Conservation (phyloP, 2,888 invertebrate genomes). For the Leptopilina drosophilae region DNA sequence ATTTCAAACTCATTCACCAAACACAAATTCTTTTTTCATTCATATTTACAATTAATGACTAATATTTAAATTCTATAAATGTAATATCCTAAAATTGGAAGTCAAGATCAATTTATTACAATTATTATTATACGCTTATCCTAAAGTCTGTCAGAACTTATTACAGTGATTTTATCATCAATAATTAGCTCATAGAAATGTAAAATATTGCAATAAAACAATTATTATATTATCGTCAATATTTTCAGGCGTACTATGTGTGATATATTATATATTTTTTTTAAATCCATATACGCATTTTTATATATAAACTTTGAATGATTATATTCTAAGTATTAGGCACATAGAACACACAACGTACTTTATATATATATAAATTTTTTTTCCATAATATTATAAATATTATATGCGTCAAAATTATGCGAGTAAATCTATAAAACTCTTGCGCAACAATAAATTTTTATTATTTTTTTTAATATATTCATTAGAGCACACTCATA, state of each 20-base stretch:
- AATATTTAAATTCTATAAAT: no score
- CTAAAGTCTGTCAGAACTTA: slow-evolving; percentile 10
- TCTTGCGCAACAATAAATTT: slow-evolving; percentile 48
- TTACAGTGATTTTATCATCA: slow-evolving; percentile 22
- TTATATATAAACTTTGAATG: slow-evolving; percentile 52
- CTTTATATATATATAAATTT: slow-evolving; percentile 54
- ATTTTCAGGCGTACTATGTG: slow-evolving; percentile 18
- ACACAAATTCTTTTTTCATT: neutral
- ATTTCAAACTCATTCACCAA: slow-evolving; percentile 1
- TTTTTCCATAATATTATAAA: neutral
- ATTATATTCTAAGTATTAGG: slow-evolving; percentile 67
- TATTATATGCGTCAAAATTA: slow-evolving; percentile 50
- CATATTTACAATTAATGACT: slow-evolving; percentile 3
- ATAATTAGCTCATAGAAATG: slow-evolving; percentile 4
- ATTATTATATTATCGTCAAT: slow-evolving; percentile 13
- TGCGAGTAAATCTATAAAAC: slow-evolving; percentile 52
- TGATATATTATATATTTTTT: slow-evolving; percentile 25
- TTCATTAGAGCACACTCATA: slow-evolving; percentile 37
- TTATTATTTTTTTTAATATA: slow-evolving; percentile 18
- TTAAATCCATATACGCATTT: slow-evolving; percentile 38
- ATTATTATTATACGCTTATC: slow-evolving; percentile 4
- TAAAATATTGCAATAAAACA: slow-evolving; percentile 28
- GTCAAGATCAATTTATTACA: slow-evolving; percentile 35
- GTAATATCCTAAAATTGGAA: slow-evolving; percentile 25
- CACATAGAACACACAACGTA: slow-evolving; percentile 73